Conservation (phyloP, 2,888 invertebrate genomes). For the Melieria picta region DNA sequence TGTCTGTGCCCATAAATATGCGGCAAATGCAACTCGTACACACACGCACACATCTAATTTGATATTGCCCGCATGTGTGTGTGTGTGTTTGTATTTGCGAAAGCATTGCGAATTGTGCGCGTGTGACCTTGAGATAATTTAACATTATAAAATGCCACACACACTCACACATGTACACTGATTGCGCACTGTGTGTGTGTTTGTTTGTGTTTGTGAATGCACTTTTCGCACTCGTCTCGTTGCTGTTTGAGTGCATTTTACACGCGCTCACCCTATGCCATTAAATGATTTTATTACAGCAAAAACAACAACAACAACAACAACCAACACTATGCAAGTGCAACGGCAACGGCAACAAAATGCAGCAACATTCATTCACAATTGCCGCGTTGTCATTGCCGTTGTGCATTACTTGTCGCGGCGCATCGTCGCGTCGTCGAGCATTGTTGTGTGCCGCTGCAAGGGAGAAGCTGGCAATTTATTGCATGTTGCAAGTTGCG, state of each 20-base stretch:
- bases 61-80: background rate
- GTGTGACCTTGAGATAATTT: constrained; percentile 43
- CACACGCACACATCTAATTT: background rate
- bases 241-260: background rate
- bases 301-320: constrained; percentile 17
- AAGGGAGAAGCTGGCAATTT: constrained; percentile 20
- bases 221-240: background rate
- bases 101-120: constrained; percentile 33
- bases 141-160: constrained; percentile 28
- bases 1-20: background rate
- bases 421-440: background rate
- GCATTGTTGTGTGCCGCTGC: constrained; percentile 33
- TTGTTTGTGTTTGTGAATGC: background rate
- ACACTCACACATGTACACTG: constrained; percentile 13
- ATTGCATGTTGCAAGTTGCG: constrained; percentile 41
- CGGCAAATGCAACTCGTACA: too few relatives aligned
- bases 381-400: constrained; percentile 28
- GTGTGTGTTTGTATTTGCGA: background rate
- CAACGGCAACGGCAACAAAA: constrained; percentile 36
- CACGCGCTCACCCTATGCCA: constrained; percentile 9
- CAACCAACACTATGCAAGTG: constrained; percentile 2
- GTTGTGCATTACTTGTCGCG: background rate
- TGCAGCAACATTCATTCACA: constrained; percentile 45
- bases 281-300: constrained; percentile 25
- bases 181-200: background rate